Conservation (phyloP, 2,888 invertebrate genomes). For the Volucella bombylans region DNA sequence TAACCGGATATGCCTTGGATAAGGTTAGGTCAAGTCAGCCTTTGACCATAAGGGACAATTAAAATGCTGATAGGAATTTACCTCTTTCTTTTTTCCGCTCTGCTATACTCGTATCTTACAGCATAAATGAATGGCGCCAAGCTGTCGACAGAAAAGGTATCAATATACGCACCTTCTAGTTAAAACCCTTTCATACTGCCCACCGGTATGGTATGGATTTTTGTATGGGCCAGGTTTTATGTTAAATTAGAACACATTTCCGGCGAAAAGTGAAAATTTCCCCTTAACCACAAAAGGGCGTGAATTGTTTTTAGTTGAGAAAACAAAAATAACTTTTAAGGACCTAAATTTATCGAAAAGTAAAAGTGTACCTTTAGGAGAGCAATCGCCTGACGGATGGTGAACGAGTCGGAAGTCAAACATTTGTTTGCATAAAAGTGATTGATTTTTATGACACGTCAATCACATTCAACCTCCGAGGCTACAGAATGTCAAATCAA, state of each 20-base stretch:
- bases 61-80: slow-evolving; percentile 29
- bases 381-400: background rate
- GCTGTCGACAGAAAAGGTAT: slow-evolving; percentile 38
- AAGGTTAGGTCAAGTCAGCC: background rate
- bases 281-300: slow-evolving; percentile 47
- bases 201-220: background rate
- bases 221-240: background rate
- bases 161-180: slow-evolving; percentile 16
- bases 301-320: slow-evolving; percentile 9
- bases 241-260: slow-evolving; percentile 50
- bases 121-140: slow-evolving; percentile 32
- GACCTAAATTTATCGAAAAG: slow-evolving; percentile 15
- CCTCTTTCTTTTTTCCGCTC: slow-evolving; percentile 7
- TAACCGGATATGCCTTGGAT: slow-evolving; percentile 5
- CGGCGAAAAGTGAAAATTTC: slow-evolving; percentile 50
- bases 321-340: slow-evolving; percentile 6
- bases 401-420: background rate
- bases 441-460: slow-evolving; percentile 52
- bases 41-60: slow-evolving; percentile 36
- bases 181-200: background rate
- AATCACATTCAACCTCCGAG: slow-evolving; percentile 26
- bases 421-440: slow-evolving; percentile 23
- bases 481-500: slow-evolving; percentile 37
- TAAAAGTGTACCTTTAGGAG: background rate
- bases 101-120: background rate